Evolutionary conservation across 2,797 vertebrate genomes (phyloP).

Genomic region (Myiotriccus ornatus): DNA sequence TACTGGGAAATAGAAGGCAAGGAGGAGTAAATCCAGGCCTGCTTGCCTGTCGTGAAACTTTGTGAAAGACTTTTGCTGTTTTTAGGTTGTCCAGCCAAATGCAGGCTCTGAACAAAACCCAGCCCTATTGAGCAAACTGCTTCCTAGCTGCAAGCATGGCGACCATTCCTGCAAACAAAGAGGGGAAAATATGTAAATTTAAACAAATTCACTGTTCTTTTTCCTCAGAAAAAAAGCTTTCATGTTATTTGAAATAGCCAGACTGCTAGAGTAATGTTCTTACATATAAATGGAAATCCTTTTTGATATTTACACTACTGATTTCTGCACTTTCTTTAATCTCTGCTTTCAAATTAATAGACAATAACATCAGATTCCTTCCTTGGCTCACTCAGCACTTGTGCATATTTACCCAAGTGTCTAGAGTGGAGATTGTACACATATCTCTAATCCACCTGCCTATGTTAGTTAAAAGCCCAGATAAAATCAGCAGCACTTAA

Average conservation of each 20-base stretch:
- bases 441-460: constrained; percentile 90
- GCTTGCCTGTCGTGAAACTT: background rate
- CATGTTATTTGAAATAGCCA: constrained; percentile 71
- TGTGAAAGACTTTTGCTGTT: background rate
- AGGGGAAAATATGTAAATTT: constrained; percentile 72
- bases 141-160: constrained; percentile 57
- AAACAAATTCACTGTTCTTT: constrained; percentile 71
- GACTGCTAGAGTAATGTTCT: constrained; percentile 76
- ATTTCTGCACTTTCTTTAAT: constrained; percentile 89
- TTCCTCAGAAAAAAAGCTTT: constrained; percentile 58
- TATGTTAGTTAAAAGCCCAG: constrained; percentile 86
- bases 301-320: constrained; percentile 86
- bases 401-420: constrained; percentile 88
- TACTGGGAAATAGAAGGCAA: background rate
- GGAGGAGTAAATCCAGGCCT: background rate
- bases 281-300: constrained; percentile 84
- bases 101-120: constrained; percentile 45
- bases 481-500: constrained; percentile 86
- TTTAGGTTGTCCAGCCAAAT: background rate
- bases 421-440: constrained; percentile 87
- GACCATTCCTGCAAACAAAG: constrained; percentile 74
- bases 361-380: constrained; percentile 87
- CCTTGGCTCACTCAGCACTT: constrained; percentile 79
- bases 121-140: constrained; percentile 61
- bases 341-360: constrained; percentile 93